phyloP scores from a whole-genome alignment of 2,888 invertebrate species.

The Agrilus biguttatus region DNA sequence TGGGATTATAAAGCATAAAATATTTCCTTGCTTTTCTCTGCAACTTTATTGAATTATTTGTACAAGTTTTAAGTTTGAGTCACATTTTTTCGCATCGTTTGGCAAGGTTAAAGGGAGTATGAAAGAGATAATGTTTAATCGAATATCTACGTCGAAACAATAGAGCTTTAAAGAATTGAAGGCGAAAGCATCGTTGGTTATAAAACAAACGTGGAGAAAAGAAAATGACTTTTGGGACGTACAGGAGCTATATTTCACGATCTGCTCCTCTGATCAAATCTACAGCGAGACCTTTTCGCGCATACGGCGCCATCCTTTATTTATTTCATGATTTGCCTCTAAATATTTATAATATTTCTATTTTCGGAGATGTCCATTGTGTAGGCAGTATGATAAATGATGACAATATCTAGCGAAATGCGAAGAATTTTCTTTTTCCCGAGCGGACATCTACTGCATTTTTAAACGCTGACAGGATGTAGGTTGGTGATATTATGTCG shows the following conservation, averaged over 20 bases:
- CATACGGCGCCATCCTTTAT: slow-evolving; percentile 17
- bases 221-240: too few relatives aligned
- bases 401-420: slow-evolving; percentile 20
- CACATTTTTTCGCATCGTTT: background rate
- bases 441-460: slow-evolving; percentile 15
- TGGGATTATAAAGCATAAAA: too few relatives aligned
- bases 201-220: too few relatives aligned
- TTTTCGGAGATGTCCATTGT: slow-evolving; percentile 22
- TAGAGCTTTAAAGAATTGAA: too few relatives aligned
- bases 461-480: slow-evolving; percentile 9
- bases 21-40: too few relatives aligned
- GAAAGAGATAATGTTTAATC: too few relatives aligned
- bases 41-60: too few relatives aligned
- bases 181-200: too few relatives aligned
- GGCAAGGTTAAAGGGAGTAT: too few relatives aligned
- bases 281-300: background rate
- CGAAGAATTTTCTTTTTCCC: slow-evolving; percentile 13
- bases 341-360: slow-evolving; percentile 29
- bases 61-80: background rate
- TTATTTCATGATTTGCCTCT: slow-evolving; percentile 27
- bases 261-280: too few relatives aligned
- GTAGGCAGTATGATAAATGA: slow-evolving; percentile 23
- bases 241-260: too few relatives aligned
- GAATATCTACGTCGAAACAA: too few relatives aligned
- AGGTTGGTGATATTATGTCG: slow-evolving; percentile 6